Conservation (phyloP, 2,797 vertebrate genomes). For the Gymnocypris eckloni region DNA sequence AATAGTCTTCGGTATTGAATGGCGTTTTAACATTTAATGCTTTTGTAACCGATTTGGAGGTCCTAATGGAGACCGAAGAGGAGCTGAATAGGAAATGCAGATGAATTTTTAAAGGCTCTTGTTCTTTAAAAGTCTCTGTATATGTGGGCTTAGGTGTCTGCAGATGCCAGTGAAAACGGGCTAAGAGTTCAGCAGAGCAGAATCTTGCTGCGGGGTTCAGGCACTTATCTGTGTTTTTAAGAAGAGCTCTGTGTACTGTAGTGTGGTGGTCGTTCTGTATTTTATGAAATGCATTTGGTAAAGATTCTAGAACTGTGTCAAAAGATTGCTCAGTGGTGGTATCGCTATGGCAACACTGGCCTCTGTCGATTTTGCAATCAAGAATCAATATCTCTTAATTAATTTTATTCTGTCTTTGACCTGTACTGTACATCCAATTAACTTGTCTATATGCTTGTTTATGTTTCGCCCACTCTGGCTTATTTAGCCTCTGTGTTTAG, state of each 20-base stretch:
- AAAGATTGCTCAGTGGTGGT: not conserved
- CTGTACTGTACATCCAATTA: slow-evolving; percentile 30
- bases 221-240: slow-evolving; percentile 36
- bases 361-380: not conserved
- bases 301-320: slow-evolving; percentile 5
- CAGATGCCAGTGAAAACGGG: slow-evolving; percentile 9
- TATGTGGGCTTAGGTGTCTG: slow-evolving; percentile 20
- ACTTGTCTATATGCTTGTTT: slow-evolving; percentile 15
- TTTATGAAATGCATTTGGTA: slow-evolving; percentile 26
- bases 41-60: slow-evolving; percentile 27
- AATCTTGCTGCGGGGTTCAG: slow-evolving; percentile 6
- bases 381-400: slow-evolving; percentile 36
- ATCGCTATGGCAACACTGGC: slow-evolving; percentile 37
- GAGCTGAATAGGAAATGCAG: slow-evolving; percentile 1
- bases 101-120: slow-evolving; percentile 35
- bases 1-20: slow-evolving; percentile 20
- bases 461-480: not conserved
- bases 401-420: slow-evolving; percentile 33
- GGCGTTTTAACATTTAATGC: slow-evolving; percentile 46
- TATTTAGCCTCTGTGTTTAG: not conserved
- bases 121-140: slow-evolving; percentile 29
- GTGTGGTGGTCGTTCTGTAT: not conserved
- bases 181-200: slow-evolving; percentile 30
- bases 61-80: slow-evolving; percentile 19
- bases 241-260: not conserved